Evolutionary conservation across 2,113 vertebrate genomes (phyloP).

Genomic region (Azemiops feae): DNA sequence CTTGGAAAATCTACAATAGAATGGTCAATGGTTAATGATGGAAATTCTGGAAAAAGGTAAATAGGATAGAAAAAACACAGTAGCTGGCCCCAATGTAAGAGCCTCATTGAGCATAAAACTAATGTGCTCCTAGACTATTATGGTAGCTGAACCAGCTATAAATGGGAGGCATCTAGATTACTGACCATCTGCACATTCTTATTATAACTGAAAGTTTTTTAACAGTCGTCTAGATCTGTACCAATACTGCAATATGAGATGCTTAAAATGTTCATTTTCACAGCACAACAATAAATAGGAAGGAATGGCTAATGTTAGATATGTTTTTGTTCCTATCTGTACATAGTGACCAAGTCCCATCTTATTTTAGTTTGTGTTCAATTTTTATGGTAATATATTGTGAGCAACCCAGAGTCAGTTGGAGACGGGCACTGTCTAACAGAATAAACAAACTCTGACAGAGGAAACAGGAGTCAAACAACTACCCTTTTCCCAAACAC

Average conservation of each 20-base stretch:
- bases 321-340: neutral
- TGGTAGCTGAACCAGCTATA: neutral
- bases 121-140: neutral
- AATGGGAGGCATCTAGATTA: too few relatives aligned
- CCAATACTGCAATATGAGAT: neutral
- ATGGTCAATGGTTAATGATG: neutral
- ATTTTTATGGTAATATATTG: neutral
- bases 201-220: neutral
- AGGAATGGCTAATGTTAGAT: neutral
- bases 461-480: neutral
- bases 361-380: neutral
- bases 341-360: neutral
- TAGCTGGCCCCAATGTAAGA: neutral
- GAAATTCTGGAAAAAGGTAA: neutral
- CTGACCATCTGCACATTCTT: neutral
- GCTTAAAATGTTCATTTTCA: neutral
- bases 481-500: neutral
- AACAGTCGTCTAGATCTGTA: neutral
- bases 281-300: neutral
- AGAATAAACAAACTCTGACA: neutral
- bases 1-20: neutral
- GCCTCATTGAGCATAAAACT: neutral
- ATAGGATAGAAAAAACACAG: neutral
- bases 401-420: neutral
- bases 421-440: neutral